Conservation (phyloP, 1,140 invertebrate species). For the Bombus vancouverensis region DNA sequence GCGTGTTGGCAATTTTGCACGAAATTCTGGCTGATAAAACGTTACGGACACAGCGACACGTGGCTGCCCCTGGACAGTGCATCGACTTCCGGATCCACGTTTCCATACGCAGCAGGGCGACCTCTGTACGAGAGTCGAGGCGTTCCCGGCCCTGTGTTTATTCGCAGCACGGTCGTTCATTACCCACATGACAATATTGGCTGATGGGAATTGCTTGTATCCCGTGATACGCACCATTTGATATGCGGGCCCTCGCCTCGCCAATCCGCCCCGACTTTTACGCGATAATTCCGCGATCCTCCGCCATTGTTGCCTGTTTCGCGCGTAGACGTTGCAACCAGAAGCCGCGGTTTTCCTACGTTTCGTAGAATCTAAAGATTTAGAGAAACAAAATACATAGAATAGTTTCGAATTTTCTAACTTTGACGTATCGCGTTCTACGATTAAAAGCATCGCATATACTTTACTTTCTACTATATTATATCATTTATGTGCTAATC, state of each 20-base stretch:
- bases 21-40: neutral
- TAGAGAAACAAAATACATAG: too few species aligned
- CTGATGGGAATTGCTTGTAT: constrained; percentile 81
- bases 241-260: constrained; percentile 74
- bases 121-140: constrained; percentile 49
- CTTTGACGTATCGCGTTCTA: too few species aligned
- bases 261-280: constrained; percentile 15
- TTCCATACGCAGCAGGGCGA: constrained; percentile 60
- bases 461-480: too few species aligned
- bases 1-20: neutral
- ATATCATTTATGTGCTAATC: fast-evolving
- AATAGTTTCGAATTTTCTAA: too few species aligned
- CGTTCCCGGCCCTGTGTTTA: constrained; percentile 76
- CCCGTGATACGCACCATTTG: constrained; percentile 80
- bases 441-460: too few species aligned
- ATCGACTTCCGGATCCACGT: constrained; percentile 44
- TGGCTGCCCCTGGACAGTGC: neutral
- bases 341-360: neutral
- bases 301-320: too few species aligned
- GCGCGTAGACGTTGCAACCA: neutral
- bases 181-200: constrained; percentile 82
- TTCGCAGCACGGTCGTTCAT: constrained; percentile 80
- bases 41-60: neutral
- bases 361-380: too few species aligned
- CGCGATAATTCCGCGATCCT: neutral